Evolutionary conservation across 1,140 invertebrate genomes (phyloP), one percentile per base, ranked within the genome.

Genomic region (Cardiocondyla obscurior): DNA sequence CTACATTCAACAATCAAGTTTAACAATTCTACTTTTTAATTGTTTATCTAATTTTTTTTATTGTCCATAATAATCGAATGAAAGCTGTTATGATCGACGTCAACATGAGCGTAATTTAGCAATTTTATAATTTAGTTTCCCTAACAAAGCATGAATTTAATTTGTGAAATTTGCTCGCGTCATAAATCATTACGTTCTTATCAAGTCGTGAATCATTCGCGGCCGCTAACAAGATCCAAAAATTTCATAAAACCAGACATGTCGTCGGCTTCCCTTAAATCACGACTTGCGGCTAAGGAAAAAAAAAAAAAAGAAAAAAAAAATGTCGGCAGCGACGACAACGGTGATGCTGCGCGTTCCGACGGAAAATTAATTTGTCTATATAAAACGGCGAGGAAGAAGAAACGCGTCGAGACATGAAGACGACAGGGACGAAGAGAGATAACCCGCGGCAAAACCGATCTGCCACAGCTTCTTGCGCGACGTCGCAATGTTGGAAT

Each of bases 361-460:
- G 16, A 65, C 73, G 62, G 62, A 79, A 77, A 67, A 79, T 79
- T 79, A 79, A 79, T 79, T 79, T 42, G 46, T 79, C 60, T 39
- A 39, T 69, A 79, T 79, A 67, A 79, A 79, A 79, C 33, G 57
- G 74, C n/a, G 16, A 8, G 33, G 5, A 62, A 16, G 58, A 77
- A 77, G 62, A 69, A 79, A 79, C 33, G 30, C 60, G 73, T 28
- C 44, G 60, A 51, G 60, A 77, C 46, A 51, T 36, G 19, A 62
- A 30, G 8, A 64, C 69, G 55, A 60, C 25, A 22, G 16, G 33
- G 33, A 77, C 74, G 74, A 79, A 79, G 74, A 79, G 62, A 67
- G 36, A 79, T 79, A 79, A 36, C 46, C 36, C 12, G 74, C 46
- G 16, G 74, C 62, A 67, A 67, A 67, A 79, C 74, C 62, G 16